Conservation (phyloP, 2,113 vertebrate species). For the Periophthalmus modestus region DNA sequence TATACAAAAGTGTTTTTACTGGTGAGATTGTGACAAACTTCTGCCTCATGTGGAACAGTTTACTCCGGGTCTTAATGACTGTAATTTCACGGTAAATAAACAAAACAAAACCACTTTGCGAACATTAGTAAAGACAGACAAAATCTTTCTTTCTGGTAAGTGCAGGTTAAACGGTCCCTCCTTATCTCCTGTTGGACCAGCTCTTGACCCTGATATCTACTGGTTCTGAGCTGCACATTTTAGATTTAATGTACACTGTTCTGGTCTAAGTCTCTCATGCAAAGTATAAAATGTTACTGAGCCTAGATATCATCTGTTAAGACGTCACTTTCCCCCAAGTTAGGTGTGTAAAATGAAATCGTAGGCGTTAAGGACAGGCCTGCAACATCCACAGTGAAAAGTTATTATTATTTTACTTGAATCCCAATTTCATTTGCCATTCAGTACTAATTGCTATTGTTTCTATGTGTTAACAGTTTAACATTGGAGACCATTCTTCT, state of each 20-base stretch:
- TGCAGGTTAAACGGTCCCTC: constrained; percentile 43
- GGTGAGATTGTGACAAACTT: constrained; percentile 1
- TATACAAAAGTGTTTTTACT: background rate
- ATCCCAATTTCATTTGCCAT: background rate
- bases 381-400: too few relatives aligned
- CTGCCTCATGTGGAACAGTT: constrained; percentile 59
- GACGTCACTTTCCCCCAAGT: background rate
- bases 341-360: background rate
- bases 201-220: constrained; percentile 18
- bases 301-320: background rate
- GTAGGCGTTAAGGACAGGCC: too few relatives aligned
- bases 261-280: constrained; percentile 5
- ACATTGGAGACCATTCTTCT: background rate
- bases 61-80: constrained; percentile 44
- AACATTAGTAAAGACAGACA: constrained; percentile 45
- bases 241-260: background rate
- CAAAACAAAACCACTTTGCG: constrained; percentile 56
- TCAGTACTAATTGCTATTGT: too few relatives aligned
- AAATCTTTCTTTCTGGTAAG: constrained; percentile 47
- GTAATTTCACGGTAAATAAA: constrained; percentile 68
- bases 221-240: constrained; percentile 21
- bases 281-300: background rate
- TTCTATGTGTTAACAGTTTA: background rate
- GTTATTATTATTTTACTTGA: background rate
- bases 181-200: constrained; percentile 54